A percentile compares a stretch with the other conserved stretches of the same genome.
phyloP scores from a whole-genome alignment of 23 tunicate species.

The Oikopleura albicans region DNA sequence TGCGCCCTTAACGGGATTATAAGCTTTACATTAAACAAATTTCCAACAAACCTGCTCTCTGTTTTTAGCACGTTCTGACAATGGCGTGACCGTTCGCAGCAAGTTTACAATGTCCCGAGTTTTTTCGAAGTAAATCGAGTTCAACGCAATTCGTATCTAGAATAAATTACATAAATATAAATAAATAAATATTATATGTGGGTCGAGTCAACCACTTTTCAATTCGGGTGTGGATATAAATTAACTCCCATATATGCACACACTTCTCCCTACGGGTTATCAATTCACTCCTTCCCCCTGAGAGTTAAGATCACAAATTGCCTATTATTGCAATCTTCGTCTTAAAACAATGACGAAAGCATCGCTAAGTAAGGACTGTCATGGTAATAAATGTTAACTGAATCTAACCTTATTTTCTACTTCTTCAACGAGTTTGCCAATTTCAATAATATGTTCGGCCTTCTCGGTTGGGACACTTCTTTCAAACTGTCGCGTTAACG shows the following conservation, averaged over 20 bases:
- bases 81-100: slow-evolving; percentile 23
- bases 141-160: slow-evolving; percentile 49
- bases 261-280: no score
- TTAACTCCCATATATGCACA: no score
- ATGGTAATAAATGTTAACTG: no score
- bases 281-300: no score
- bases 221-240: no score
- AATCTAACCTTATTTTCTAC: slow-evolving; percentile 74
- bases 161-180: not conserved
- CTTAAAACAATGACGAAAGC: no score
- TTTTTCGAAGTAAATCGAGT: slow-evolving; percentile 78
- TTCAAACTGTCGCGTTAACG: slow-evolving; percentile 39
- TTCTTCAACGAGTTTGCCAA: slow-evolving; percentile 71
- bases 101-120: slow-evolving; percentile 65
- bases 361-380: no score
- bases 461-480: not conserved
- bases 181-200: not conserved
- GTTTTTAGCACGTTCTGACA: not conserved
- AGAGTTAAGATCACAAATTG: no score
- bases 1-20: no score
- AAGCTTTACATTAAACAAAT: no score
- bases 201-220: no score
- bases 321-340: no score
- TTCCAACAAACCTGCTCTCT: not conserved
- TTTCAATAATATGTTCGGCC: slow-evolving; percentile 45